These are phyloP conservation scores for Nemotelus pantherinus DNA, from an alignment of 2,888 invertebrate genomes.

Conservation along the genomic window DNA sequence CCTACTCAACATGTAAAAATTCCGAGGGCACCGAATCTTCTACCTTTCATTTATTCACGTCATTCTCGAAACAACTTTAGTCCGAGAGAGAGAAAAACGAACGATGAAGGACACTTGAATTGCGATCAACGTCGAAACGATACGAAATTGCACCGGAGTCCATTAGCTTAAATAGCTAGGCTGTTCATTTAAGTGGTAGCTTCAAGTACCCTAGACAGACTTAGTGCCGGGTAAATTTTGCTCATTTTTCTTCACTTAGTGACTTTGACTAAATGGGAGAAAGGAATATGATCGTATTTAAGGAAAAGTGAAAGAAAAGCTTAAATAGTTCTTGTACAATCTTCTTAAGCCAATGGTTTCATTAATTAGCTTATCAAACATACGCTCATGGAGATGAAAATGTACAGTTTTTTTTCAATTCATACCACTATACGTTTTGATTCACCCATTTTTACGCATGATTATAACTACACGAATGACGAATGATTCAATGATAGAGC, in stretches of 20 bases:
- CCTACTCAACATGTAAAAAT: too few relatives aligned
- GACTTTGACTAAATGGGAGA: neutral
- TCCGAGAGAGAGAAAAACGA: neutral
- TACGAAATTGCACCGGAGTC: conserved; percentile 28
- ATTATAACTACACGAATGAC: too few relatives aligned
- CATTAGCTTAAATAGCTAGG: conserved; percentile 42
- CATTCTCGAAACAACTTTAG: too few relatives aligned
- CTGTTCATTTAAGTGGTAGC: conserved; percentile 40
- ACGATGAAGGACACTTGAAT: conserved; percentile 13
- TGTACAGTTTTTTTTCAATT: too few relatives aligned
- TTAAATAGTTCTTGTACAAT: neutral
- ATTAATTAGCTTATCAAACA: too few relatives aligned
- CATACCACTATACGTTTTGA: too few relatives aligned
- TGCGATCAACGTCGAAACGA: conserved; percentile 9
- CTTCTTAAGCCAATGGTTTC: too few relatives aligned
- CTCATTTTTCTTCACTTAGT: conserved; percentile 29
- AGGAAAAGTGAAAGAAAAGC: conserved; percentile 6
- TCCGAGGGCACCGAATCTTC: too few relatives aligned
- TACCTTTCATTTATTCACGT: too few relatives aligned
- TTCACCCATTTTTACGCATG: too few relatives aligned
- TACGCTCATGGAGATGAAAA: too few relatives aligned
- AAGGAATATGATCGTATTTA: neutral
- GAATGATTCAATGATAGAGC: too few relatives aligned
- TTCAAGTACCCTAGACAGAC: conserved; percentile 23
- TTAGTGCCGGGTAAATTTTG: conserved; percentile 26